Conservation (phyloP, 2,113 vertebrate genomes). For the Asarcornis scutulata region DNA sequence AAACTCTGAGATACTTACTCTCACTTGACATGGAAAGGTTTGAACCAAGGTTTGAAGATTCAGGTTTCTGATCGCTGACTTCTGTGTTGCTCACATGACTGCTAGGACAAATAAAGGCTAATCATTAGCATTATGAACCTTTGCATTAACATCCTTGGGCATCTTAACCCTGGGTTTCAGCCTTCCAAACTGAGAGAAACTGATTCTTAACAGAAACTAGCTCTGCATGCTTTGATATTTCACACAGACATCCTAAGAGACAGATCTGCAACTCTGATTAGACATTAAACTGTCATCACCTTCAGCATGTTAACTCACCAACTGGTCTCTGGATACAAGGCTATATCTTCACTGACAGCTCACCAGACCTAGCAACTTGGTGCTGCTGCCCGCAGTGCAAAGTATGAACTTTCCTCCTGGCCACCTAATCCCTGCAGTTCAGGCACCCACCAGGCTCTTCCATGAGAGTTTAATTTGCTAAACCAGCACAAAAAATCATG, state of each 20-base stretch:
- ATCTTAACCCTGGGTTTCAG: background rate
- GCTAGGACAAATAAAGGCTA: conserved; percentile 50
- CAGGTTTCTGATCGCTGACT: conserved; percentile 77
- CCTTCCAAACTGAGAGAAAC: background rate
- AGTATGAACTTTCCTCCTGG: background rate
- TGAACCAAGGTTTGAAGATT: conserved; percentile 78
- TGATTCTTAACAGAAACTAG: background rate
- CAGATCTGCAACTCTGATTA: background rate
- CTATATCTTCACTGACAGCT: background rate
- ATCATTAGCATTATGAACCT: background rate
- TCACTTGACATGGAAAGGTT: conserved; percentile 80
- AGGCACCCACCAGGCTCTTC: background rate
- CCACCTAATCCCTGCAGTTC: background rate
- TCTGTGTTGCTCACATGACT: conserved; percentile 80
- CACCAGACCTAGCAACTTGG: background rate
- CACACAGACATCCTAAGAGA: background rate
- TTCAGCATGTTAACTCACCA: background rate
- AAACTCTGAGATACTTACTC: conserved; percentile 73
- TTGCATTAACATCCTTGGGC: background rate
- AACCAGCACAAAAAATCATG: background rate
- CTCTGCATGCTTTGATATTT: background rate
- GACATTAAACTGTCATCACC: background rate
- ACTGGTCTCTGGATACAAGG: background rate
- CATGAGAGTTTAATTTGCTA: background rate
- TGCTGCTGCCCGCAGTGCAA: background rate